A percentile compares a stretch with the other conserved stretches of the same genome.
These are phyloP conservation scores for Boulengeromyrus knoepffleri DNA, from an alignment of 2,113 vertebrate genomes.

Conservation along the genomic window DNA sequence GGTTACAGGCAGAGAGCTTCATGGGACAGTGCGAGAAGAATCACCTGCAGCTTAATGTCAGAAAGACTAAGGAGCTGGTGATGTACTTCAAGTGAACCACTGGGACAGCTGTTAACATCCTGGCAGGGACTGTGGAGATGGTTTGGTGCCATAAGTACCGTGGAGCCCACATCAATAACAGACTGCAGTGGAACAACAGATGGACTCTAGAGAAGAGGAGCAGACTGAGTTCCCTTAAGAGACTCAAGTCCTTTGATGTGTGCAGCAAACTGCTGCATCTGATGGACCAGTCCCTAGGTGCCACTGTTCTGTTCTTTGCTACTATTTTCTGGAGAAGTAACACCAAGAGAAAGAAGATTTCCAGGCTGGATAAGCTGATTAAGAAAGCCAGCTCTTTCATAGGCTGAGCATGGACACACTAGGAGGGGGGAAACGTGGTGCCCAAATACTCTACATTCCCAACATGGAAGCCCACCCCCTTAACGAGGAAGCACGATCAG, in stretches of 20 bases:
- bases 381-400: not conserved
- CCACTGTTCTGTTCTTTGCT: not conserved
- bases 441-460: not conserved
- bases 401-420: not conserved
- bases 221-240: not conserved
- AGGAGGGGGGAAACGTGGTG: not conserved
- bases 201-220: not conserved
- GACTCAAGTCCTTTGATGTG: not conserved
- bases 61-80: not conserved
- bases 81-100: not conserved
- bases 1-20: not conserved
- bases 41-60: not conserved
- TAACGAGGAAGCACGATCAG: not conserved
- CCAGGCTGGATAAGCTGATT: not conserved
- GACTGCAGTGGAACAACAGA: not conserved
- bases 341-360: not conserved
- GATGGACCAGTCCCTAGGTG: not conserved
- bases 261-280: not conserved
- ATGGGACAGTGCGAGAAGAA: not conserved
- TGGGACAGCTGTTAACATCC: not conserved
- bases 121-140: not conserved
- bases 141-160: not conserved
- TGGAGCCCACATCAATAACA: not conserved
- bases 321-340: not conserved
- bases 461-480: not conserved